These are phyloP conservation scores for Meteorus sp. DNA, from an alignment of 1,140 invertebrate genomes.

Conservation along the genomic window DNA sequence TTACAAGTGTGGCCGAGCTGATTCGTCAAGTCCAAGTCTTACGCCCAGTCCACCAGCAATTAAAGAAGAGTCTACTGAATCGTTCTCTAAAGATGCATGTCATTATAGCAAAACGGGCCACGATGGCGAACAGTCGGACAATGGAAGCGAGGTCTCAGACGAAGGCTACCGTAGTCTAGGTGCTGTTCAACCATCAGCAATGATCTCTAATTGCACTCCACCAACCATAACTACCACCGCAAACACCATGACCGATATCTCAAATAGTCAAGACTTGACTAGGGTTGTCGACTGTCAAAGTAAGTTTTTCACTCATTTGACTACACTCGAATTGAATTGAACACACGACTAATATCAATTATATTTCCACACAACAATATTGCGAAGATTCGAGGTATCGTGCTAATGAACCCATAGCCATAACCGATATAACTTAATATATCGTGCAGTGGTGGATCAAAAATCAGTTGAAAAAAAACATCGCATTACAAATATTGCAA, in stretches of 20 bases:
- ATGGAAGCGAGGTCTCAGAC: slow-evolving; percentile 83
- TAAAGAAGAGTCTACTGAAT: slow-evolving; percentile 45
- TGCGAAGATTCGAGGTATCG: too few species aligned
- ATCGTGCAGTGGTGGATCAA: too few species aligned
- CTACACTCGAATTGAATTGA: slow-evolving; percentile 21
- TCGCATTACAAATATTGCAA: too few species aligned
- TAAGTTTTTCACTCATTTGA: slow-evolving; percentile 47
- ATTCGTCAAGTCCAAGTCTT: slow-evolving; percentile 53
- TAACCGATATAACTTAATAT: too few species aligned
- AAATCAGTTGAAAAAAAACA: too few species aligned
- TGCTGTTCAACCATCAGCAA: slow-evolving; percentile 62
- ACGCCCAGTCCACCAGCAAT: slow-evolving; percentile 49
- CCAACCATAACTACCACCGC: slow-evolving; percentile 49
- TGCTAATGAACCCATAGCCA: too few species aligned
- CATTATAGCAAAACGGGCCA: slow-evolving; percentile 45
- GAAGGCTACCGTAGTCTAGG: slow-evolving; percentile 83
- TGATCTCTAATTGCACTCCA: slow-evolving; percentile 50
- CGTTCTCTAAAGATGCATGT: slow-evolving; percentile 39
- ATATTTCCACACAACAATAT: too few species aligned
- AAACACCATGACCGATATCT: slow-evolving; percentile 35
- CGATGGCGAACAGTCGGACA: slow-evolving; percentile 70
- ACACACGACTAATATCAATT: too few species aligned
- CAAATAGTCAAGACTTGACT: slow-evolving; percentile 43
- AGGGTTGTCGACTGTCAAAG: slow-evolving; percentile 57
- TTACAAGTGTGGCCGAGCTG: slow-evolving; percentile 53